These are phyloP conservation scores for Choreutis nemorana DNA, from an alignment of 2,888 invertebrate genomes.

Conservation along the genomic window DNA sequence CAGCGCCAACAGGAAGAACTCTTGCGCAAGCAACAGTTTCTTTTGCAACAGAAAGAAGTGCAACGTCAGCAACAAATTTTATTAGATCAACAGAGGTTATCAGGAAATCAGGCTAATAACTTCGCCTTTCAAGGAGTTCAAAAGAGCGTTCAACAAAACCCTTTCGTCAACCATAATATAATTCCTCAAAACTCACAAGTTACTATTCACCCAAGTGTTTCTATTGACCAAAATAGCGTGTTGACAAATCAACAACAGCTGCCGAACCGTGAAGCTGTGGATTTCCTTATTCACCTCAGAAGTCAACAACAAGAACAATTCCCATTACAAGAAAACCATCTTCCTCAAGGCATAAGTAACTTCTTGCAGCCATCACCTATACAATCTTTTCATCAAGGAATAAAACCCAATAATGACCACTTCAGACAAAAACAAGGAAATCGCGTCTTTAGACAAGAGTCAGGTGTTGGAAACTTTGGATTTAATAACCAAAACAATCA, in stretches of 20 bases:
- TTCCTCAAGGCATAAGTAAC: conserved; percentile 48
- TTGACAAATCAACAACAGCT: conserved; percentile 62
- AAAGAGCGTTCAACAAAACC: conserved; percentile 33
- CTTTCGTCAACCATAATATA: conserved; percentile 26
- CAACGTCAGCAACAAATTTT: conserved; percentile 37
- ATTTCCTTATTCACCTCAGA: conserved; percentile 55
- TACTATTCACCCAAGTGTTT: conserved; percentile 59
- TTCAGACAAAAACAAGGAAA: conserved; percentile 40
- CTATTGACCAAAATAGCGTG: conserved; percentile 31
- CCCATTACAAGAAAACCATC: conserved; percentile 53
- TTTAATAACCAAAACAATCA: conserved; percentile 42
- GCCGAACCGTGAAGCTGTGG: conserved; percentile 65
- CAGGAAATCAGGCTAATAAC: conserved; percentile 34
- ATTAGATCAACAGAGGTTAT: conserved; percentile 35
- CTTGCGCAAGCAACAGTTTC: conserved; percentile 69
- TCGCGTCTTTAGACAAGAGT: conserved; percentile 65
- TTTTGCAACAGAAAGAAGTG: conserved; percentile 56
- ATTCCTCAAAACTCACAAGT: conserved; percentile 38
- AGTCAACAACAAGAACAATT: conserved; percentile 51
- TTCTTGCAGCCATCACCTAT: conserved; percentile 39
- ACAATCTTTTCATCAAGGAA: conserved; percentile 35
- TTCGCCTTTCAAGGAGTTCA: conserved; percentile 28
- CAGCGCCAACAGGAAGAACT: conserved; percentile 76
- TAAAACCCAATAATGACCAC: conserved; percentile 28
- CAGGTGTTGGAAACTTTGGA: conserved; percentile 70